Percentiles rank a stretch among this genome's conserved stretches.
Conservation (phyloP, 2,797 vertebrate species). For the Crocidura indochinensis region DNA sequence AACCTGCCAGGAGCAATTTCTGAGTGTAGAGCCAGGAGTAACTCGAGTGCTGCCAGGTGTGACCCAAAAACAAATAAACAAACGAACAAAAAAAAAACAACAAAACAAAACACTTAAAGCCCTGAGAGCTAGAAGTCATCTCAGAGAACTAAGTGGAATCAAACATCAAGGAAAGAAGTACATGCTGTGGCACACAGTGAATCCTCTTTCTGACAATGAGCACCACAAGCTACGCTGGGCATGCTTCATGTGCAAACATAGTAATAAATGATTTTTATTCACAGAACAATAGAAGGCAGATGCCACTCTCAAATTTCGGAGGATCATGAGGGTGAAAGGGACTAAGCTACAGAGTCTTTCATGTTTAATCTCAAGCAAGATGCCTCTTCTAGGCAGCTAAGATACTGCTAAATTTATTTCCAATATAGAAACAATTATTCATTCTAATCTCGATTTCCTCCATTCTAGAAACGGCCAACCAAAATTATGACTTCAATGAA, state of each 20-base stretch:
- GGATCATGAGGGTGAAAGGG: no score
- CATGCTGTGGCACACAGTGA: not conserved
- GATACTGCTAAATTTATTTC: not conserved
- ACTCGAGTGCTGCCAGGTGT: no score
- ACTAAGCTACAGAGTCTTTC: not conserved
- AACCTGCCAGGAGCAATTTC: no score
- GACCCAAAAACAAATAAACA: not conserved
- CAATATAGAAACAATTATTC: no score
- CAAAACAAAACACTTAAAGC: slow-evolving; percentile 42
- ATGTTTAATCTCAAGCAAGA: not conserved
- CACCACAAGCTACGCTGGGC: not conserved
- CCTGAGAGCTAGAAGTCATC: not conserved
- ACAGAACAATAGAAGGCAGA: slow-evolving; percentile 14
- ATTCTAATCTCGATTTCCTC: no score
- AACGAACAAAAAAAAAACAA: slow-evolving; percentile 36
- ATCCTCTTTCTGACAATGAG: not conserved
- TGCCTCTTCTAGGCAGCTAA: not conserved
- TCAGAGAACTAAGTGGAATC: slow-evolving; percentile 45
- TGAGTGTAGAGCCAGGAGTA: no score
- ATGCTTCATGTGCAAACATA: not conserved
- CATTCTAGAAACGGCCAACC: no score
- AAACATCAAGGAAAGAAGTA: not conserved
- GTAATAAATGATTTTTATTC: slow-evolving; percentile 21
- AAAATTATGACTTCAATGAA: not conserved
- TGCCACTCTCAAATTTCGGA: slow-evolving; percentile 16